phyloP scores from a whole-genome alignment of 2,113 vertebrate species.

The Pycnonotus jocosus region DNA sequence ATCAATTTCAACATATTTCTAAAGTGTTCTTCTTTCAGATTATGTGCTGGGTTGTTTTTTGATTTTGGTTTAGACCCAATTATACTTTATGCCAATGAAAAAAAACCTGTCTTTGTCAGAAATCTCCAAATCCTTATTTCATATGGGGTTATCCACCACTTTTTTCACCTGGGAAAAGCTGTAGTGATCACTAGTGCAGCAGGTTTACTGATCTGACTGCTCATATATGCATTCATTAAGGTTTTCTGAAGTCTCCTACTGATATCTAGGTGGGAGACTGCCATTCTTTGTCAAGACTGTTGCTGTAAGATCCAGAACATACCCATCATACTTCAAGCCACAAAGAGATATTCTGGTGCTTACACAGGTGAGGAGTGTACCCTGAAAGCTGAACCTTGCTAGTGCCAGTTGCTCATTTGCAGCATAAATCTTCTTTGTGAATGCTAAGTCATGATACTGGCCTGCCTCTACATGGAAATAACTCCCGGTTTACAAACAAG shows the following conservation, averaged over 20 bases:
- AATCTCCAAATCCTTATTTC: not conserved
- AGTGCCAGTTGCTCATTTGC: not conserved
- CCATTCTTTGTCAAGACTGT: not conserved
- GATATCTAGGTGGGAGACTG: not conserved
- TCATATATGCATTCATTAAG: not conserved
- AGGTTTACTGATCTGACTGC: not conserved
- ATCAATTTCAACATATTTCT: not conserved
- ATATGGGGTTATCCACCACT: not conserved
- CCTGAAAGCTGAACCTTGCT: not conserved
- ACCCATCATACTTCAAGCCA: not conserved
- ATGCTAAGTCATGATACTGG: fast-evolving
- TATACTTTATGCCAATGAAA: not conserved
- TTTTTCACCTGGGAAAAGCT: not conserved
- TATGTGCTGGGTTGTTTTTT: too few relatives aligned
- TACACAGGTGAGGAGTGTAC: not conserved
- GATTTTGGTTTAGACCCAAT: not conserved
- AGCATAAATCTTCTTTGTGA: not conserved
- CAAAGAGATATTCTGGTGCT: not conserved
- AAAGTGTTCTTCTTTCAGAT: not conserved
- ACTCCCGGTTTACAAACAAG: not conserved
- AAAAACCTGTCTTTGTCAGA: not conserved
- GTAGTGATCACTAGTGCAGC: fast-evolving
- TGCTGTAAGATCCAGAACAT: not conserved
- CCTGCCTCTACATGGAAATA: not conserved
- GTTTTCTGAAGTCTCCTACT: not conserved